Base-by-base conservation (phyloP, 2,888 invertebrate species). In the Tribolium freemani region DNA sequence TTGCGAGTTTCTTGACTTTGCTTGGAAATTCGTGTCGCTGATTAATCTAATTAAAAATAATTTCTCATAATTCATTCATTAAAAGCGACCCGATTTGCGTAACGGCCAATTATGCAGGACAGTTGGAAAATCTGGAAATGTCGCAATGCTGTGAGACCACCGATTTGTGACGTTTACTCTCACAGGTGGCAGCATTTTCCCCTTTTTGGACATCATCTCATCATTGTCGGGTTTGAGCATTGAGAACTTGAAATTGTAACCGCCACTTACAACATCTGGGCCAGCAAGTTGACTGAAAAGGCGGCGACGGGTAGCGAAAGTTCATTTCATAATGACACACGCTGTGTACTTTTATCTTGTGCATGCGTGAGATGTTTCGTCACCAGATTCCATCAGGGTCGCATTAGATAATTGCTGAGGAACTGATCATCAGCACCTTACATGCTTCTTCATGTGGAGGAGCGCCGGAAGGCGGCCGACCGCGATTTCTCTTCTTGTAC, bases 361-460 rank as follows among this genome's bases (percentile, higher is more conserved):
- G 26, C 8, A 56, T 66, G 56, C 66, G 66, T 66, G 54, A 66
- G 54, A 66, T 66, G 46, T 66, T 56, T 66, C 66, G 45, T 56
- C 66, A 66, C 10, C 45, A 11, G 53, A 66, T 66, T 66, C 38
- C 64, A 44, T 64, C 51, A 64, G 64, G 63, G 20, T 53, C 44
- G 64, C 9, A 44, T 53, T 66, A 56, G 26, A 26, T 51, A 63
- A 63, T 51, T 30, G 38, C 11, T 48, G 48, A 3, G 16, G 45
- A 5, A 45, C 45, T 45, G 45, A 26, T 26, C 38, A 38, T 38
- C 38, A 38, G 53, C 10, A 53, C 26, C 26, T 26, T 26, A 26
- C 10, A 30, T 5, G 16, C 5, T 10, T 11, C 10, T 20, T 20
- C 57, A 31, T 8, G 5, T 38, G 46, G 46, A 45, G 58, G 58